Evolutionary conservation across 1,140 invertebrate genomes (phyloP), one percentile per base, ranked within the genome.

Genomic region (Trachymyrmex cornetzi): DNA sequence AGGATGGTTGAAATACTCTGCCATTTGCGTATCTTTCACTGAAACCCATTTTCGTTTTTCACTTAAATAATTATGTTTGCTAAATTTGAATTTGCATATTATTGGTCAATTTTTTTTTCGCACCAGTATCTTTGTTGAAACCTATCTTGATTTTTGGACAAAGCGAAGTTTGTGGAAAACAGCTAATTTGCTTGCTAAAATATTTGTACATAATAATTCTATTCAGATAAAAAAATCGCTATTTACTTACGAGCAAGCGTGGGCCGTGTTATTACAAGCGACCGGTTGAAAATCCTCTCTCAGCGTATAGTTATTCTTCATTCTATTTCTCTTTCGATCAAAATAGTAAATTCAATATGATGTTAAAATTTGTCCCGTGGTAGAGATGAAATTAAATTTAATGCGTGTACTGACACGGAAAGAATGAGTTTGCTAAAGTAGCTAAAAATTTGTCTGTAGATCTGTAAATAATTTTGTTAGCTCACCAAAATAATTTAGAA

Each of bases 1-100:
- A 74, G 80, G 4, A 34, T 14, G 27, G 55, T 74, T 84, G 50
- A 84, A 84, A 75, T 44, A 84, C 69, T 61, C 44, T 0, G 38
- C 27, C 67, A 57, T 61, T 50, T 55, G 55, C 69, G 38, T 30
- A 74, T 75, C 69, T 50, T 61, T n/a, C 14, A 74, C n/a, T 50
- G 53, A 82, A 44, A 5, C 3, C 7, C 16, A 7, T 24, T 69
- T 81, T 44, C 12, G 67, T 74, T 82, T 74, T 74, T 74, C 55
- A 59, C 2, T 67, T 14, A 59, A 48, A 19, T 4, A 80, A 44
- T 82, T 44, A 24, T 14, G 38, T 48, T 66, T 50, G 24, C 27
- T 30, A 11, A 44, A 77, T 64, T 71, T 4, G 16, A 3, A 53
- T 50, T 64, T 48, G 24, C 55, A 48, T 30, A 48, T 77, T 44